Percentiles rank a stretch among this genome's conserved stretches.
phyloP scores from a whole-genome alignment of 2,113 vertebrate genomes.

The Anoura caudifer region DNA sequence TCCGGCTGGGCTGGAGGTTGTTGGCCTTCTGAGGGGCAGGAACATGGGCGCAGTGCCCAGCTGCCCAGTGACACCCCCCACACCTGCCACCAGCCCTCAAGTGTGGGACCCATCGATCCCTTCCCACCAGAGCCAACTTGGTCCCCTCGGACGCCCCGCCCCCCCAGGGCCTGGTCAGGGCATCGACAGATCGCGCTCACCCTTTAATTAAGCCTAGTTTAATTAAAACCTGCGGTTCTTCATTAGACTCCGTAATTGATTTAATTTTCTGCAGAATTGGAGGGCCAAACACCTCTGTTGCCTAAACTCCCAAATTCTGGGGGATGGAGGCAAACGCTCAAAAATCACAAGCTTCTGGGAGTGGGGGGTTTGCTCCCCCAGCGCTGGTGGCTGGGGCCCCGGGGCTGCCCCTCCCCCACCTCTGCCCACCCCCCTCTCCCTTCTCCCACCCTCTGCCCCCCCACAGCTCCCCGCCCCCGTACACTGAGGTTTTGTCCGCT shows the following conservation, averaged over 20 bases:
- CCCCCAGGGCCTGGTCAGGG: slow-evolving; percentile 80
- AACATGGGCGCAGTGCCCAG: rapidly evolving
- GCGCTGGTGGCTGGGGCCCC: rapidly evolving
- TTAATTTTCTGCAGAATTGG: slow-evolving; percentile 87
- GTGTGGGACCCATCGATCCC: background rate
- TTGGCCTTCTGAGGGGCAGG: background rate
- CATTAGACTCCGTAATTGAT: slow-evolving; percentile 97
- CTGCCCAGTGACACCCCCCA: background rate
- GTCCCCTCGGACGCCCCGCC: slow-evolving; percentile 58
- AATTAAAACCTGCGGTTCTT: slow-evolving; percentile 93
- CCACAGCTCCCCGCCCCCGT: rapidly evolving
- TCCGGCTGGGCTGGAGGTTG: rapidly evolving
- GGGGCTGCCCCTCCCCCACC: rapidly evolving
- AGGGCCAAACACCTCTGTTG: slow-evolving; percentile 60
- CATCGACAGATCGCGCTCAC: slow-evolving; percentile 77
- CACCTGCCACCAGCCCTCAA: background rate
- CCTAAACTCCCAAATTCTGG: background rate
- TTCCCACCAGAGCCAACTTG: rapidly evolving
- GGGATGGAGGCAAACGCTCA: background rate
- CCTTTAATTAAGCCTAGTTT: slow-evolving; percentile 95
- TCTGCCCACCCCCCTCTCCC: rapidly evolving
- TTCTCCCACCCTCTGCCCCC: rapidly evolving
- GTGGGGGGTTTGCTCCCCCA: rapidly evolving
- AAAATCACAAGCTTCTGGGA: background rate
- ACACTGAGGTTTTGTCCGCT: background rate